These are phyloP conservation scores for Drosophila kambysellisi DNA, from an alignment of 2,888 invertebrate species.

Conservation along the genomic window DNA sequence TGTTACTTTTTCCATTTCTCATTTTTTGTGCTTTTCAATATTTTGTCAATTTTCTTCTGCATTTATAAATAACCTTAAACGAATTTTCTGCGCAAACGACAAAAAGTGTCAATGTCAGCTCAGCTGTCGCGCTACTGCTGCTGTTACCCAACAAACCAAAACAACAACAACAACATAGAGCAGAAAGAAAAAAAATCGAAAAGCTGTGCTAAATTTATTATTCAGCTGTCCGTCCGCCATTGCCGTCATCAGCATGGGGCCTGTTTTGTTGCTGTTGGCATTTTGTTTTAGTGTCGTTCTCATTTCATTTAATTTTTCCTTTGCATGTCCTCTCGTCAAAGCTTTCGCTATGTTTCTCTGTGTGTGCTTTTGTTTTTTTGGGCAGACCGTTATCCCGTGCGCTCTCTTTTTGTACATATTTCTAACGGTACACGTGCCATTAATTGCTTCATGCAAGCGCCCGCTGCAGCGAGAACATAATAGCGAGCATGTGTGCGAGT, in stretches of 20 bases:
- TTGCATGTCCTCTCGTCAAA: conserved; percentile 20
- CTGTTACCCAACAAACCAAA: conserved; percentile 44
- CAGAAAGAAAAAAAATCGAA: conserved; percentile 64
- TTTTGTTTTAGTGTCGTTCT: conserved; percentile 36
- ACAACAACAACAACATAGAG: conserved; percentile 19
- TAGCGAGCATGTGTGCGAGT: neutral
- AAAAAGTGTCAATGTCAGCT: conserved; percentile 80
- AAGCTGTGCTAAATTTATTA: conserved; percentile 78
- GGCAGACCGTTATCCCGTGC: conserved; percentile 18
- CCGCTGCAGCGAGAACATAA: conserved; percentile 7
- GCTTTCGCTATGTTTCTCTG: neutral
- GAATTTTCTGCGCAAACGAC: conserved; percentile 62
- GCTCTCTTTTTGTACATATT: conserved; percentile 34
- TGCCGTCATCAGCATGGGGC: conserved; percentile 42
- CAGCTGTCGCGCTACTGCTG: conserved; percentile 59
- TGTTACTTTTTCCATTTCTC: conserved; percentile 8
- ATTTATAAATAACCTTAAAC: conserved; percentile 75
- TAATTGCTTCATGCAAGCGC: conserved; percentile 61
- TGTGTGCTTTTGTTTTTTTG: conserved; percentile 4
- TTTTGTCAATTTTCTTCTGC: conserved; percentile 23
- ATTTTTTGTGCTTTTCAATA: conserved; percentile 15
- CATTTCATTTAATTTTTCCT: conserved; percentile 21
- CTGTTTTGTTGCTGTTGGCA: conserved; percentile 20
- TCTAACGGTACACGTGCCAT: conserved; percentile 66
- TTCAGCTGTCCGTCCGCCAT: conserved; percentile 61